Base-by-base conservation (phyloP, 2,888 invertebrate species). In the Drosophila dives region DNA sequence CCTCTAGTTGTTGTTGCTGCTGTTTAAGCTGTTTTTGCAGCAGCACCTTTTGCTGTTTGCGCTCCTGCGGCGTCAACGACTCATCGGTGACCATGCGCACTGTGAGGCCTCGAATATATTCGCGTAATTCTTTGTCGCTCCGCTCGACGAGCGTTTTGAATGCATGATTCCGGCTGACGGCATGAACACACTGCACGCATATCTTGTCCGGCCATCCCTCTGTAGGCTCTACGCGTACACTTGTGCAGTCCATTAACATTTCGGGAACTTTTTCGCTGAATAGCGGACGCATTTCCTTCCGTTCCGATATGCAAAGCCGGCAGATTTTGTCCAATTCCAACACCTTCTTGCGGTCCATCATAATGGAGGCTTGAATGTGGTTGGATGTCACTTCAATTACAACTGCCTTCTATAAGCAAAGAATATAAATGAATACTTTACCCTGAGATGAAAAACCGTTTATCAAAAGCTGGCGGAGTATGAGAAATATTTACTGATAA, bases 281-380 rank as follows among this genome's bases (percentile, higher is more conserved):
- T 70, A 95, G 90, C 34, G 95, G 95, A 80, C 95, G 93, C 95
- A 95, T 95, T 86, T 95, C 95, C 89, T 95, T 95, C 89, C 95
- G 95, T 82, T 94, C 94, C 79, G 94, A 94, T 86, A 95, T 93
- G 92, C 95, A 95, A 60, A 95, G 94, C 29, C 95, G 94, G 91
- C 95, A 95, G 87, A 95, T 94, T 93, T 95, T 95, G 80, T 95
- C 95, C 83, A 95, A 85, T 76, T 94, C 93, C 58, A 93, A 83
- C 64, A 91, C 92, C 73, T 93, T 93, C 77, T 92, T 93, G 23
- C 92, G 91, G 68, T 92, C 92, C 92, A 92, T 92, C 71, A 83
- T 86, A 61, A 50, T 67, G 23, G 56, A 60, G 33, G 61, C 51
- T 51, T 34, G 23, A 51, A 36, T 33, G 38, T 34, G 15, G 7